Evolutionary conservation across 1,140 invertebrate genomes (phyloP).

Genomic region (Probaryconus sp.): DNA sequence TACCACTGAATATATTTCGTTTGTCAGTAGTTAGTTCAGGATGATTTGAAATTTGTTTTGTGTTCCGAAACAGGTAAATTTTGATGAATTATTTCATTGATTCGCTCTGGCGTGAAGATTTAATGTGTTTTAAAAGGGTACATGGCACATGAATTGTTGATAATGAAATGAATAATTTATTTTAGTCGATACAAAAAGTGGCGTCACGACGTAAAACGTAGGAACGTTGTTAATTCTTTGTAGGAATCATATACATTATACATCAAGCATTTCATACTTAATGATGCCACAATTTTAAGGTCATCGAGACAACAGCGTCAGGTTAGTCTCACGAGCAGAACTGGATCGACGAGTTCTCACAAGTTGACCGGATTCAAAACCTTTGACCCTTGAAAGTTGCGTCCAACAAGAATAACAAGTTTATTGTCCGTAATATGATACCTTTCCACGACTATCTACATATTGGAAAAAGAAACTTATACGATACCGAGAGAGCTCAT

Average conservation of each 20-base stretch:
- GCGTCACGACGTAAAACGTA: too few species aligned
- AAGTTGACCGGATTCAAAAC: slow-evolving; percentile 70
- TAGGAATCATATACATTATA: slow-evolving; percentile 47
- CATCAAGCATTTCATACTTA: slow-evolving; percentile 39
- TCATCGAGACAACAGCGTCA: slow-evolving; percentile 65
- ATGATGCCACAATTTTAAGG: slow-evolving; percentile 68
- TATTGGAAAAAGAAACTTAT: slow-evolving; percentile 38
- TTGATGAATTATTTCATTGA: too few species aligned
- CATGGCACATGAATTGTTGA: slow-evolving; percentile 45
- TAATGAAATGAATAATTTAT: slow-evolving; percentile 58
- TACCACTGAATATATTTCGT: too few species aligned
- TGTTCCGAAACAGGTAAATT: too few species aligned
- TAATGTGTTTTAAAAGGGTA: too few species aligned
- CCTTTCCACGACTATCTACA: slow-evolving; percentile 9
- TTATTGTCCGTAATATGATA: slow-evolving; percentile 48
- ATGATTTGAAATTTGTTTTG: too few species aligned
- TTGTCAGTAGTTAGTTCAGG: too few species aligned
- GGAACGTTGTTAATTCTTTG: too few species aligned
- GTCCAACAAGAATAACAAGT: slow-evolving; percentile 55
- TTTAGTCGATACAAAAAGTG: slow-evolving; percentile 8
- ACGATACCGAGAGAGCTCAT: slow-evolving; percentile 1
- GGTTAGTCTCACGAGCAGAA: slow-evolving; percentile 61
- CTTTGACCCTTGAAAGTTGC: slow-evolving; percentile 64
- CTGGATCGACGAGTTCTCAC: slow-evolving; percentile 72
- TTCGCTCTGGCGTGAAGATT: too few species aligned